Evolutionary conservation across 2,888 invertebrate genomes (phyloP), one percentile per base, ranked within the genome.

Genomic region (Gymnosoma rotundatum): DNA sequence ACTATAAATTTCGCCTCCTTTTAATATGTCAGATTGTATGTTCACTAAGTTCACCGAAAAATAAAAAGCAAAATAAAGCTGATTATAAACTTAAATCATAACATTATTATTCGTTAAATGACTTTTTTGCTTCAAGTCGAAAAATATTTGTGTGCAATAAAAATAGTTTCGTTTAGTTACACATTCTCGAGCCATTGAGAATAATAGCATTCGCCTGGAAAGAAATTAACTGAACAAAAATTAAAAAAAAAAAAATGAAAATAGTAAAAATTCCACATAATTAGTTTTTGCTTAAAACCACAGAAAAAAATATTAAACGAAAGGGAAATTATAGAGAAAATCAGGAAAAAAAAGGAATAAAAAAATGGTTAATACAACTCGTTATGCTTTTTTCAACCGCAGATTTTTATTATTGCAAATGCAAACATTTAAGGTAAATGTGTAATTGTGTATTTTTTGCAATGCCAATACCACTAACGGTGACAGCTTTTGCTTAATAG

Each of bases 61-160:
- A 81, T 50, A 69, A n/a, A 75, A 61, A 56, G 74, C 69, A 81
- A 78, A 78, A 76, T 76, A 75, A 36, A 64, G 63, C 56, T 60
- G 73, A 70, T 81, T 74, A 84, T 81, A 73, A 81, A 80, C 78
- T 78, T 84, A 84, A 78, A 81, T 81, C 80, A 81, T 84, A 78
- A 84, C 69, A 74, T 60, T 78, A 78, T 84, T 84, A 81, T 74
- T 48, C 69, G 58, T 69, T 81, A 78, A 78, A 81, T 84, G 78
- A 78, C 64, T 84, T 78, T 81, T 81, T 73, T 54, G 69, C 63
- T 69, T 45, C 18, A 69, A 80, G 36, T 64, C n/a, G 20, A 18
- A 56, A 18, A 21, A 54, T 67, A 38, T 63, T 56, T 74, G 45
- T 74, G 69, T 56, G 48, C 38, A 54, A 75, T 56, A 20, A 75